Percentiles rank a stretch among this genome's conserved stretches.
phyloP scores from a whole-genome alignment of 2,888 invertebrate genomes.

The Caenorhabditis wallacei region DNA sequence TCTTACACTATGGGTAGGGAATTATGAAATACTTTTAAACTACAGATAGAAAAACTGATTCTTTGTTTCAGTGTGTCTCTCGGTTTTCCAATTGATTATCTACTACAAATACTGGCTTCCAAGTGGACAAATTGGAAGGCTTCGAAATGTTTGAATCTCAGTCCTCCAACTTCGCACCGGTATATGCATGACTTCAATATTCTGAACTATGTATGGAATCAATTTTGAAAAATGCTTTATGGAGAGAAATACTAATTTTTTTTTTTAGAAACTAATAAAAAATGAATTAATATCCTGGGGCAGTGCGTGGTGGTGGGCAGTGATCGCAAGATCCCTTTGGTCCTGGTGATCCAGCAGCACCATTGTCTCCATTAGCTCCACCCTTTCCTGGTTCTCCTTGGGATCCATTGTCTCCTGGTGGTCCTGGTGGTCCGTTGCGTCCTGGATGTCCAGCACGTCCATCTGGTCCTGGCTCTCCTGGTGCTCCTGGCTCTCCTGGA shows the following conservation, averaged over 20 bases:
- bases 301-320: constrained; percentile 70
- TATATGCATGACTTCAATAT: background rate
- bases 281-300: constrained; percentile 65
- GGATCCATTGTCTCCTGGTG: constrained; percentile 69
- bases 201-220: background rate
- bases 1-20: constrained; percentile 46
- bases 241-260: constrained; percentile 8
- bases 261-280: constrained; percentile 5
- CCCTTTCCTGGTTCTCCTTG: constrained; percentile 73
- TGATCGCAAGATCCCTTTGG: constrained; percentile 69
- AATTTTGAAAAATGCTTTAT: constrained; percentile 6
- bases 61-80: constrained; percentile 46
- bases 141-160: background rate
- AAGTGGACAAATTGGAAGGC: constrained; percentile 20
- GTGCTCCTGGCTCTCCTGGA: constrained; percentile 72
- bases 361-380: constrained; percentile 68
- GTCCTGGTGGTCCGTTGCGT: constrained; percentile 71
- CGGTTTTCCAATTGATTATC: constrained; percentile 37
- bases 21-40: background rate
- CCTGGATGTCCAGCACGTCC: constrained; percentile 74
- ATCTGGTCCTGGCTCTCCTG: constrained; percentile 72
- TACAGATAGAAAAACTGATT: background rate
- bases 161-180: background rate
- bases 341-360: constrained; percentile 69
- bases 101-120: constrained; percentile 63